A percentile compares a stretch with the other conserved stretches of the same genome.
Conservation (phyloP, 2,113 vertebrate species). For the Erpornis zantholeuca region DNA sequence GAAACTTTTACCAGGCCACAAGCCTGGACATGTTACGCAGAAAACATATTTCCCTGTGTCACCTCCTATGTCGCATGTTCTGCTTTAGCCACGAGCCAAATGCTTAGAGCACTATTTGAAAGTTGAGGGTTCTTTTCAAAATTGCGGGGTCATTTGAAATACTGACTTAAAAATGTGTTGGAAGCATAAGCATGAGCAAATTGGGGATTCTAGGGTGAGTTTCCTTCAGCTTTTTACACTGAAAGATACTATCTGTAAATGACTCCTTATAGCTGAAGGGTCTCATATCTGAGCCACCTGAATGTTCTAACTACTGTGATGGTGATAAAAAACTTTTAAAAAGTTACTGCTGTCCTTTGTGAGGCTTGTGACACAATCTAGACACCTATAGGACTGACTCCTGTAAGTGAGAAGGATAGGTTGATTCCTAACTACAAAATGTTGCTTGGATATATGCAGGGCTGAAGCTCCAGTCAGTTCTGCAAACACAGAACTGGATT, state of each 20-base stretch:
- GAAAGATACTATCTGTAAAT: background rate
- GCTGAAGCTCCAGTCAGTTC: background rate
- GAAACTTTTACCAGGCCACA: background rate
- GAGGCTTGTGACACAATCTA: accelerated
- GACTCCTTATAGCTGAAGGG: background rate
- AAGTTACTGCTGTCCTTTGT: background rate
- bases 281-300: background rate
- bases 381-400: background rate
- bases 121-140: background rate
- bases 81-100: background rate
- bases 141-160: background rate
- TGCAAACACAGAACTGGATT: background rate
- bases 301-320: background rate
- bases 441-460: background rate
- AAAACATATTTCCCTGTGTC: no score
- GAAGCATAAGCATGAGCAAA: background rate
- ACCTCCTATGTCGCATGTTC: accelerated
- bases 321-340: background rate
- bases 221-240: background rate
- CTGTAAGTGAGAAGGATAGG: background rate
- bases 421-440: background rate
- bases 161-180: background rate
- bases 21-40: background rate
- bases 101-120: background rate
- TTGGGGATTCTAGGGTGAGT: background rate